Conservation (phyloP, 2,888 invertebrate genomes). For the Aporophyla nigra region DNA sequence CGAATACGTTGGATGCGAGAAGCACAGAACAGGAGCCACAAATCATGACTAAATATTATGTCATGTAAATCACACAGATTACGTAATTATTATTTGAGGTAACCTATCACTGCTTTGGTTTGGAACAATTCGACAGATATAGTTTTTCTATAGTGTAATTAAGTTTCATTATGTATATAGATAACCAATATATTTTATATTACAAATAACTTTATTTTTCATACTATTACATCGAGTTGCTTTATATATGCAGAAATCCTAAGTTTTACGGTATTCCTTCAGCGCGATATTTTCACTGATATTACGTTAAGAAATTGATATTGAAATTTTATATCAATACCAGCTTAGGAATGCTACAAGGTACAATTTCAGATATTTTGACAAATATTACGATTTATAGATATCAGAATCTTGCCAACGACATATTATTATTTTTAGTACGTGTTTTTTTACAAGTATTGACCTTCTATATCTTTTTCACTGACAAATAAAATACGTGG, state of each 20-base stretch:
- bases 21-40: too few relatives aligned
- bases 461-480: constrained; percentile 8
- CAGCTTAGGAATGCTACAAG: constrained; percentile 15
- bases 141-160: too few relatives aligned
- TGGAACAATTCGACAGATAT: too few relatives aligned
- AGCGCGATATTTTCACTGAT: constrained; percentile 18
- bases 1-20: too few relatives aligned
- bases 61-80: too few relatives aligned
- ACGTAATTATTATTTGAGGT: too few relatives aligned
- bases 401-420: constrained; percentile 31
- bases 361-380: constrained; percentile 26
- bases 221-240: background rate
- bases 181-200: too few relatives aligned
- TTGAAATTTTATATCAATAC: constrained; percentile 46
- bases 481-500: constrained; percentile 32
- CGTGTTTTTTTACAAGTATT: constrained; percentile 25
- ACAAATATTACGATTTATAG: constrained; percentile 29
- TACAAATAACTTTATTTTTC: background rate
- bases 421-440: constrained; percentile 37
- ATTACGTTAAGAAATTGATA: constrained; percentile 45
- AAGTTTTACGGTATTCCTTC: constrained; percentile 35
- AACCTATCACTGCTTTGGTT: too few relatives aligned
- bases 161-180: too few relatives aligned
- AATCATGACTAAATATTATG: too few relatives aligned
- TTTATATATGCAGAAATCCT: background rate